A percentile compares a stretch with the other conserved stretches of the same genome.
Conservation (phyloP, 2,113 vertebrate genomes). For the Vombatus ursinus region DNA sequence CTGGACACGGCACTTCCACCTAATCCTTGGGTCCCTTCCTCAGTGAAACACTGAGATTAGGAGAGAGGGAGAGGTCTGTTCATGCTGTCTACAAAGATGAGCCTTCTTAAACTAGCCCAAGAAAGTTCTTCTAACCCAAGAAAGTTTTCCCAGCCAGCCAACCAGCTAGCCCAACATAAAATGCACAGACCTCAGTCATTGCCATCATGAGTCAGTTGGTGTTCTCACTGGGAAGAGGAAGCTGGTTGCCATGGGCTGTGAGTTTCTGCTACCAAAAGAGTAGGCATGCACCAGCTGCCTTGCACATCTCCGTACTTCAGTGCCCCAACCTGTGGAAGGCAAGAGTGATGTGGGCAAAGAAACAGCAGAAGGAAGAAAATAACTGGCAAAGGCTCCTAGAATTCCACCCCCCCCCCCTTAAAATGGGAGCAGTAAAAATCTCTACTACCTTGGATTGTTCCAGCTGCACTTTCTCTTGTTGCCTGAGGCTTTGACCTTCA, state of each 20-base stretch:
- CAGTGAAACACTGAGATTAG: background rate
- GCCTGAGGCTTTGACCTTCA: conserved; percentile 13
- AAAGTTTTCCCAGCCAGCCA: background rate
- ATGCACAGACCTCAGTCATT: background rate
- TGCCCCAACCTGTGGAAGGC: background rate
- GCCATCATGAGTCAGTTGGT: background rate
- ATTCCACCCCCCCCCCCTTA: background rate
- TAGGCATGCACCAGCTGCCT: background rate
- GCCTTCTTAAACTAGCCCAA: background rate
- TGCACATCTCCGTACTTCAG: background rate
- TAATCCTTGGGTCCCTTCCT: background rate
- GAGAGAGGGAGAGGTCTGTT: background rate
- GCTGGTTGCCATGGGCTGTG: background rate
- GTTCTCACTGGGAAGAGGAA: too few species aligned
- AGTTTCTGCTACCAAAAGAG: background rate
- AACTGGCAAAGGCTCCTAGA: background rate
- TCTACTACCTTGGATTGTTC: background rate
- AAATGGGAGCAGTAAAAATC: background rate
- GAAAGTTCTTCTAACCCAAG: background rate
- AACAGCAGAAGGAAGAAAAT: background rate
- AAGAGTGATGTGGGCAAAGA: background rate
- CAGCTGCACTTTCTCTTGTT: background rate
- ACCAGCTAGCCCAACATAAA: background rate
- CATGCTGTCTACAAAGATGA: background rate
- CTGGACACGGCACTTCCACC: background rate